Base-by-base conservation (phyloP, 1,140 invertebrate genomes). In the Rhopalosiphum padi region DNA sequence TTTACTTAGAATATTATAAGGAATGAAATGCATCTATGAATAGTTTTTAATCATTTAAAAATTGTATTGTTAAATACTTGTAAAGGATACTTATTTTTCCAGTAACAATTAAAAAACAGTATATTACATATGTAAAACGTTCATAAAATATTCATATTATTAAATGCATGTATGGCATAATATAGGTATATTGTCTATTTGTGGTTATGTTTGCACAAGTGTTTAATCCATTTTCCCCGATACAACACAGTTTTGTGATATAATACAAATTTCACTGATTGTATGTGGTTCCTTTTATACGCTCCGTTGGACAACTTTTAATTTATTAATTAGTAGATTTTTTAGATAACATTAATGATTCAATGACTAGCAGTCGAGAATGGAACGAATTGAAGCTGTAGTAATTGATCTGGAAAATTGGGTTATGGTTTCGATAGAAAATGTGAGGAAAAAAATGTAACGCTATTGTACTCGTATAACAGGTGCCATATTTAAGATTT, bases 181-280 rank as follows among this genome's bases (percentile, higher is more conserved):
- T 77, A 77, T 68, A 68, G 30, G 60, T 68, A 68, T 68, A 68
- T 90, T 30, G 37, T 90, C 88, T 90, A 90, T 90, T 60, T 60
- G 51, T 60, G 37, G 89, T 90, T 68, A 43, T 90, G 37, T 90
- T 90, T 90, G 89, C 55, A 68, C 89, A 90, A 60, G 89, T 90
- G 89, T 90, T 90, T 90, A 90, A 90, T 90, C 53, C 53, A 60
- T 43, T 90, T 89, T 90, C 46, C 89, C 89, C 89, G 41, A 68
- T 68, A 90, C 53, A 68, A 68, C 89, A 90, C 53, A 68, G 35
- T 90, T 90, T 90, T 90, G 89, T 90, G 37, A 90, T 90, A 90
- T 46, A n/a, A 68, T 37, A 90, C 25, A n/a, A 68, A 90, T 90
- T 90, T 43, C 55, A 43, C 37, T n/a, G 55, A 68, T 90, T 90